These are phyloP conservation scores for Saiga tatarica DNA, from an alignment of 2,113 vertebrate genomes.

Conservation along the genomic window DNA sequence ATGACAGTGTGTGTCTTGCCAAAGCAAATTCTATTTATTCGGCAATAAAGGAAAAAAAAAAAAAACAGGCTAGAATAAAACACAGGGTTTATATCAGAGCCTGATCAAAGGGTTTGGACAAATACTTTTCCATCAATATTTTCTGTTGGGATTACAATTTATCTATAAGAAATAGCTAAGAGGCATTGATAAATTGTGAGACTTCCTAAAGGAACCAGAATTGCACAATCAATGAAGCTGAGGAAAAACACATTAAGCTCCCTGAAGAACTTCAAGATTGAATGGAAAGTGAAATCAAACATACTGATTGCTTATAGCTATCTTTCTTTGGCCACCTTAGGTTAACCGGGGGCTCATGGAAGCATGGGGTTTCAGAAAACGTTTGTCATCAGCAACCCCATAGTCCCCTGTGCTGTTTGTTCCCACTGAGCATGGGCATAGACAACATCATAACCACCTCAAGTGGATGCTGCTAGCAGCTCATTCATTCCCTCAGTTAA, in stretches of 20 bases:
- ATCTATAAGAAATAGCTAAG: neutral
- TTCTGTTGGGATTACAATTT: neutral
- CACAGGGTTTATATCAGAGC: neutral
- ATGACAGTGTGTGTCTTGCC: neutral
- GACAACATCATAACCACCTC: neutral
- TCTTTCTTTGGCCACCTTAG: neutral
- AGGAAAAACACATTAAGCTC: neutral
- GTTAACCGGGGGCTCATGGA: neutral
- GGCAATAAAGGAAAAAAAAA: neutral
- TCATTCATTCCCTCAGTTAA: neutral
- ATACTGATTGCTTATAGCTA: neutral
- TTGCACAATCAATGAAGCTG: neutral
- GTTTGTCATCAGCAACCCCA: neutral
- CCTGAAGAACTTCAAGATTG: neutral
- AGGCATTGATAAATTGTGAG: neutral
- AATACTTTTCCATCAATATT: constrained; percentile 9
- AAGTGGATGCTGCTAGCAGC: neutral
- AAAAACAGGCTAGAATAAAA: neutral
- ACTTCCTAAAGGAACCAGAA: constrained; percentile 25
- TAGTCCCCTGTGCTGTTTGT: neutral
- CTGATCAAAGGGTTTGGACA: neutral
- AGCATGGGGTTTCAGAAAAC: neutral
- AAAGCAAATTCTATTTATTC: neutral
- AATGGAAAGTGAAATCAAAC: neutral
- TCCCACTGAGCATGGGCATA: neutral